phyloP scores from a whole-genome alignment of 2,888 invertebrate genomes.

The Alloscopus bannaensis region DNA sequence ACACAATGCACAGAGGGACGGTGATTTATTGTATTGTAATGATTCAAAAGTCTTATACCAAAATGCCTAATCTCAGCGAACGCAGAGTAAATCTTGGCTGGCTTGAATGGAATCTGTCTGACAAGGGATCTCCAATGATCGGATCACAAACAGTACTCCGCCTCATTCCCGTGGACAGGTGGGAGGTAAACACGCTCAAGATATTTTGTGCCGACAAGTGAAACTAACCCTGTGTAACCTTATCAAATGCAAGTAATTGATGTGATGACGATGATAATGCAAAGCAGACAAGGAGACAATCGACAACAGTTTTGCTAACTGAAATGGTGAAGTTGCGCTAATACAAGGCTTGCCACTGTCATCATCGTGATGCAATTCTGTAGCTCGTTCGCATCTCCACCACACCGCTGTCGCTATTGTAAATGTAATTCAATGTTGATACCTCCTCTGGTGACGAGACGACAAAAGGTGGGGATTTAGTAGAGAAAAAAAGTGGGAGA shows the following conservation, averaged over 20 bases:
- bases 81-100: not conserved
- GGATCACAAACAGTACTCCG: slow-evolving; percentile 8
- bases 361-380: not conserved
- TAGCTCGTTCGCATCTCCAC: not conserved
- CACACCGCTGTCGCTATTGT: not conserved
- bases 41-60: not conserved
- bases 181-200: not conserved
- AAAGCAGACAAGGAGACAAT: not conserved
- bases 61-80: not conserved
- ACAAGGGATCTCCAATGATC: not conserved
- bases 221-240: slow-evolving; percentile 18
- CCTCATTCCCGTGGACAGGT: slow-evolving; percentile 7
- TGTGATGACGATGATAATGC: slow-evolving; percentile 30
- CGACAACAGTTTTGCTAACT: not conserved
- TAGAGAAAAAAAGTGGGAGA: no score
- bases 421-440: no score
- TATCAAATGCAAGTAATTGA: slow-evolving; percentile 25
- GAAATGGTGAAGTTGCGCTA: not conserved
- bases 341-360: not conserved
- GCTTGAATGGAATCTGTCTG: not conserved
- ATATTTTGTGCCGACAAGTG: slow-evolving; percentile 9
- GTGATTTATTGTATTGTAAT: slow-evolving; percentile 18
- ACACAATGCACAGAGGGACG: not conserved
- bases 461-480: no score
- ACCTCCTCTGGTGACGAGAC: no score